phyloP scores from a whole-genome alignment of 2,797 vertebrate genomes.

The Lycodopsis pacificus region DNA sequence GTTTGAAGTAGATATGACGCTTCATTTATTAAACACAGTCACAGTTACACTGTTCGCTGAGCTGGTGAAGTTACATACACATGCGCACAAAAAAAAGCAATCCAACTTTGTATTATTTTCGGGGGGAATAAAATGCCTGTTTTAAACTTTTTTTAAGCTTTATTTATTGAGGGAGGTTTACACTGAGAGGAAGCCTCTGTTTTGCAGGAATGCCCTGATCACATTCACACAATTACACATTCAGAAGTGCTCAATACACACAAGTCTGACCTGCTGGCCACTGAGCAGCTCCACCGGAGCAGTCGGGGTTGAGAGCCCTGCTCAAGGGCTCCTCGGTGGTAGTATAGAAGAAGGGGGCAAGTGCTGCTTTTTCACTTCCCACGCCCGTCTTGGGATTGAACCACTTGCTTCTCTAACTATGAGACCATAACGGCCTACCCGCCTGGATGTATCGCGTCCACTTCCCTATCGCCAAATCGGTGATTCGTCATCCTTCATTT shows the following conservation, averaged over 20 bases:
- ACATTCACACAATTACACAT: not conserved
- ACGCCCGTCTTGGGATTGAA: not conserved
- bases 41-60: conserved; percentile 9
- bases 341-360: too few species aligned
- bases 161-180: too few species aligned
- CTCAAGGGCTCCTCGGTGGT: not conserved
- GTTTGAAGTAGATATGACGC: conserved; percentile 32
- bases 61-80: not conserved
- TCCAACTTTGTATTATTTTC: conserved; percentile 14
- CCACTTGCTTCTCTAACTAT: not conserved
- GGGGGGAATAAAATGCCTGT: not conserved
- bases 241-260: not conserved
- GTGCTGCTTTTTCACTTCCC: too few species aligned
- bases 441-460: not conserved
- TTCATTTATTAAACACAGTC: conserved; percentile 61
- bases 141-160: not conserved
- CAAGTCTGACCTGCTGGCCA: not conserved
- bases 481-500: not conserved
- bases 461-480: not conserved
- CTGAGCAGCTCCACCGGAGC: too few species aligned
- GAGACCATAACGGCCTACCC: not conserved
- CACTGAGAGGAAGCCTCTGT: not conserved
- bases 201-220: too few species aligned
- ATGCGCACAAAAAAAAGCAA: not conserved
- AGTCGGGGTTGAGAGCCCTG: not conserved